These are phyloP conservation scores for Phoeniculus purpureus DNA, from an alignment of 2,797 vertebrate species.

Conservation along the genomic window DNA sequence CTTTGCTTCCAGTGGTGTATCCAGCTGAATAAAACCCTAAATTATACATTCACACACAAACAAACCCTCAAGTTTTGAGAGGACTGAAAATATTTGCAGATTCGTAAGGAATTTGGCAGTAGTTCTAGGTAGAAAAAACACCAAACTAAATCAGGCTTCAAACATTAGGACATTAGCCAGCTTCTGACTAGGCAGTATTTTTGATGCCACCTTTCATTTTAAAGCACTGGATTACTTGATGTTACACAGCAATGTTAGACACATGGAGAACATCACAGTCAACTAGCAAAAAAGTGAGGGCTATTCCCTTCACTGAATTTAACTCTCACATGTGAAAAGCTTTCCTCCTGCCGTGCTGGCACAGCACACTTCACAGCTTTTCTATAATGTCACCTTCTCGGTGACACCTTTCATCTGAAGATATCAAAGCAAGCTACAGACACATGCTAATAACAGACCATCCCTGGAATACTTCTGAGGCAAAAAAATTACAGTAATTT, in stretches of 20 bases:
- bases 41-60: not conserved
- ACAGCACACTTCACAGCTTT: not conserved
- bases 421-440: constrained; percentile 8
- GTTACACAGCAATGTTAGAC: not conserved
- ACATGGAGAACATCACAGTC: not conserved
- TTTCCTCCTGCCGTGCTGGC: not conserved
- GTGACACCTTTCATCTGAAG: constrained; percentile 14
- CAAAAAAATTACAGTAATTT: not conserved
- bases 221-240: not conserved
- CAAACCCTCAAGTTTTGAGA: not conserved
- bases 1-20: not conserved
- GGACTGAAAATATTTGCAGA: not conserved
- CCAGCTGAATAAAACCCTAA: not conserved
- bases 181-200: not conserved
- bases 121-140: not conserved
- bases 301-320: not conserved
- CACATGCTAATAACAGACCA: not conserved
- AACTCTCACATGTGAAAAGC: not conserved
- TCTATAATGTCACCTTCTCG: not conserved
- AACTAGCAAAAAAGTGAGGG: not conserved
- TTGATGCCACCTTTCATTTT: not conserved
- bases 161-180: not conserved
- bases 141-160: not conserved
- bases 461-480: not conserved
- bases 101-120: not conserved